A percentile compares a stretch with the other conserved stretches of the same genome.
Conservation (phyloP, 1,140 invertebrate genomes). For the Bombus soroeensis region DNA sequence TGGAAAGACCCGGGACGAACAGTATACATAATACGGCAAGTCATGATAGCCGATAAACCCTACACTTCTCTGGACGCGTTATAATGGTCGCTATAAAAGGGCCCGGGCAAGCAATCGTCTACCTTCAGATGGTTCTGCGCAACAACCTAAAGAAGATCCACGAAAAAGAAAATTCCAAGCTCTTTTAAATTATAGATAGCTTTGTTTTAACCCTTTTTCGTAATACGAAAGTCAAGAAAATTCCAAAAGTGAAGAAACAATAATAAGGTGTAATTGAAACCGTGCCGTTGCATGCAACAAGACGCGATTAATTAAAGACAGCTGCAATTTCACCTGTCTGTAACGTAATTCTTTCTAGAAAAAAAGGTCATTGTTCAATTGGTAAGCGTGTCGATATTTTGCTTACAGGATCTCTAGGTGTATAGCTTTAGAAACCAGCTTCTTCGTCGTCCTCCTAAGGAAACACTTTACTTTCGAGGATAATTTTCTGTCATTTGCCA, state of each 20-base stretch:
- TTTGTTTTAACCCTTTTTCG: neutral
- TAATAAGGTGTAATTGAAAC: neutral
- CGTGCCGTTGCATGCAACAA: neutral
- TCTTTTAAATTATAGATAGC: neutral
- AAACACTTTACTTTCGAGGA: conserved; percentile 39
- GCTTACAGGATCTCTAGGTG: no score
- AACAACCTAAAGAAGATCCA: neutral
- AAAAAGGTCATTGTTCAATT: neutral
- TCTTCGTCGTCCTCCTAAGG: neutral
- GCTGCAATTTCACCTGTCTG: conserved; percentile 18
- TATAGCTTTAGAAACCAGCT: neutral
- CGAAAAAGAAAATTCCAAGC: neutral
- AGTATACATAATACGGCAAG: conserved; percentile 52
- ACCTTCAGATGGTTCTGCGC: neutral
- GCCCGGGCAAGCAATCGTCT: conserved; percentile 6
- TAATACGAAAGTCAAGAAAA: neutral
- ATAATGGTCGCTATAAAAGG: conserved; percentile 54
- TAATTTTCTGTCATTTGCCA: conserved; percentile 60
- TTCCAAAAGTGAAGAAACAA: neutral
- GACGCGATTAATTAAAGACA: neutral
- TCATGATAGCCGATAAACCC: conserved; percentile 65
- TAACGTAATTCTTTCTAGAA: neutral
- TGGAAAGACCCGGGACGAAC: conserved; percentile 51
- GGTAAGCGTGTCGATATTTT: neutral
- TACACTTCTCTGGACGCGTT: conserved; percentile 50